Evolutionary conservation across 2,888 invertebrate genomes (phyloP).

Genomic region (Phragmatobia fuliginosa): DNA sequence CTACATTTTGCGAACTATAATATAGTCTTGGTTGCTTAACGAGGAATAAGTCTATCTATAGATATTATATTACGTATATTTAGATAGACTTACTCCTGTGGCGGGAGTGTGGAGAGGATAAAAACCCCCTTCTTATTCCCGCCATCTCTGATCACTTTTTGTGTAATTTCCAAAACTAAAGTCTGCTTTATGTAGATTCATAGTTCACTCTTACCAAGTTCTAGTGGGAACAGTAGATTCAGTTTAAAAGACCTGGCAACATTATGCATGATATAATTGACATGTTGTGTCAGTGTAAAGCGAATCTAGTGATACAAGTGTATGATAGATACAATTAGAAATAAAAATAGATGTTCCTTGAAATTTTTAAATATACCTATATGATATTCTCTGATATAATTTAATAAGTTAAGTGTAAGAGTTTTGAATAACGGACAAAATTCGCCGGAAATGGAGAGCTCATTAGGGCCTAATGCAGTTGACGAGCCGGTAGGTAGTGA

Average conservation of each 20-base stretch:
- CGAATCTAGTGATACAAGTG: background rate
- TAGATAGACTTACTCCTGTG: too few relatives aligned
- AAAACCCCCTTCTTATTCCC: too few relatives aligned
- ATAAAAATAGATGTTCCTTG: background rate
- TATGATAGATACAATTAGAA: background rate
- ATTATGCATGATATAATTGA: background rate
- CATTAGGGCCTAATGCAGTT: constrained; percentile 78
- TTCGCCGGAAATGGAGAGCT: constrained; percentile 69
- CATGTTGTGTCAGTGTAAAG: background rate
- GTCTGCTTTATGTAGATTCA: background rate
- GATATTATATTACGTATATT: too few relatives aligned
- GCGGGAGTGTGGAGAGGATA: too few relatives aligned
- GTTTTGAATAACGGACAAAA: background rate
- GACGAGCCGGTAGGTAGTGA: constrained; percentile 83
- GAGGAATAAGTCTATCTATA: too few relatives aligned
- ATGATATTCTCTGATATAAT: background rate
- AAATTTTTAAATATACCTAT: background rate
- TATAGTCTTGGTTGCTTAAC: too few relatives aligned
- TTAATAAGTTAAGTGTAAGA: constrained; percentile 1
- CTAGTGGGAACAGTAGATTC: background rate
- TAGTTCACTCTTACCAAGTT: background rate
- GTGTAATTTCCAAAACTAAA: background rate
- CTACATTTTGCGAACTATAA: too few relatives aligned
- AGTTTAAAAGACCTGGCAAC: background rate
- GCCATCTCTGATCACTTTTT: too few relatives aligned